Evolutionary conservation across 2,888 invertebrate species (phyloP).

Genomic region (Phaonia tiefii): DNA sequence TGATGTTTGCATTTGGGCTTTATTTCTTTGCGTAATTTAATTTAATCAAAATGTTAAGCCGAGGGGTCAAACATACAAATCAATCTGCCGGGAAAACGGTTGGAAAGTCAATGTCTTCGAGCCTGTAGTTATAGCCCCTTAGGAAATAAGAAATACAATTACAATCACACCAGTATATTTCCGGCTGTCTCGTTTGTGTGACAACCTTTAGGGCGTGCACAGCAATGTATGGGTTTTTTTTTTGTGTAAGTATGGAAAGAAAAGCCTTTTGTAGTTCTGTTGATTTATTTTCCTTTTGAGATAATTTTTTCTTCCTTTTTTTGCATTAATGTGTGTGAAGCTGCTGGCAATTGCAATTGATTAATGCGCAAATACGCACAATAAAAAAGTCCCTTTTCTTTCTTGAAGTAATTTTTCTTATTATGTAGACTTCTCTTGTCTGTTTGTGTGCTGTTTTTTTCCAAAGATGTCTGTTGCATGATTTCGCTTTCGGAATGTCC

Average conservation of each 20-base stretch:
- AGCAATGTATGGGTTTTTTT: slow-evolving; percentile 32
- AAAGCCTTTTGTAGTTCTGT: slow-evolving; percentile 66
- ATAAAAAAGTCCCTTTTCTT: slow-evolving; percentile 62
- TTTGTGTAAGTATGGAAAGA: slow-evolving; percentile 31
- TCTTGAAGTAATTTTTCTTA: slow-evolving; percentile 27
- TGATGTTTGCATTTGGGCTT: slow-evolving; percentile 5
- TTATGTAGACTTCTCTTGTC: slow-evolving; percentile 6
- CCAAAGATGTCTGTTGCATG: slow-evolving; percentile 15
- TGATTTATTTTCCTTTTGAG: slow-evolving; percentile 23
- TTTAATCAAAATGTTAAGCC: slow-evolving; percentile 77
- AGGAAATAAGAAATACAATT: slow-evolving; percentile 61
- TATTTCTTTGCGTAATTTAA: slow-evolving; percentile 74
- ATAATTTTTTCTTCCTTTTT: not conserved
- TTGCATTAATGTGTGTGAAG: slow-evolving; percentile 59
- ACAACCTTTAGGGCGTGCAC: slow-evolving; percentile 22
- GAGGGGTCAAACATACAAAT: slow-evolving; percentile 76
- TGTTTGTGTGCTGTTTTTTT: slow-evolving; percentile 5
- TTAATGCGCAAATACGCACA: slow-evolving; percentile 70
- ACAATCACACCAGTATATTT: slow-evolving; percentile 63
- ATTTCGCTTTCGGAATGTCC: slow-evolving; percentile 36
- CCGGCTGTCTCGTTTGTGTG: slow-evolving; percentile 41
- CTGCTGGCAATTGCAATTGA: slow-evolving; percentile 69
- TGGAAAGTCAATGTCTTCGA: slow-evolving; percentile 34
- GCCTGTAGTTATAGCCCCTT: slow-evolving; percentile 35
- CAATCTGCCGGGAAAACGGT: slow-evolving; percentile 73